Percentiles rank a stretch among this genome's conserved stretches.
phyloP scores from a whole-genome alignment of 2,888 invertebrate species.

The Xestoiulus laeticollis region DNA sequence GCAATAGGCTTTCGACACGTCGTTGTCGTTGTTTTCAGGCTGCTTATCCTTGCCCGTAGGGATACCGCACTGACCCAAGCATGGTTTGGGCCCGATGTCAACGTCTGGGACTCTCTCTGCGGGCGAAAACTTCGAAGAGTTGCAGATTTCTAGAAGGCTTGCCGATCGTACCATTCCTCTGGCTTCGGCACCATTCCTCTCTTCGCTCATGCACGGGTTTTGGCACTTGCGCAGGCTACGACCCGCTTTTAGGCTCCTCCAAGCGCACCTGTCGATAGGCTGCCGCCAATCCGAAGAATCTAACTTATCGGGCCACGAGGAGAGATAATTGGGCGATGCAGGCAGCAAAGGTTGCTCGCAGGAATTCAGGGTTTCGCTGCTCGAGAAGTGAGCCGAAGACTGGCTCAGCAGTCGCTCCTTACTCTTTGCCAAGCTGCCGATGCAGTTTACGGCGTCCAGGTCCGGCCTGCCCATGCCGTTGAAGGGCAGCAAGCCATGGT shows the following conservation, averaged over 20 bases:
- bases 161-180: conserved; percentile 36
- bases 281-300: neutral
- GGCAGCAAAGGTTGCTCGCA: conserved; percentile 11
- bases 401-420: neutral
- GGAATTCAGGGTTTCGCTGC: conserved; percentile 14
- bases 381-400: neutral
- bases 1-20: neutral
- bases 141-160: neutral
- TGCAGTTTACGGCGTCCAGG: neutral
- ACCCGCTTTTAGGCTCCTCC: neutral
- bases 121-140: neutral
- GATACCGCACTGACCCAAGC: neutral
- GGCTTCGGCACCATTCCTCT: neutral
- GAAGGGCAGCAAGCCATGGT: conserved; percentile 5
- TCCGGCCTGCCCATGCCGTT: conserved; percentile 6
- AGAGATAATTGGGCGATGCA: conserved; percentile 14
- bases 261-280: neutral
- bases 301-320: conserved; percentile 1
- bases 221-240: neutral
- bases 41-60: neutral
- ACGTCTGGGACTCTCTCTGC: neutral
- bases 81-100: neutral
- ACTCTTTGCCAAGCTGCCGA: neutral
- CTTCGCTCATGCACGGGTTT: neutral
- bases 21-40: neutral